Evolutionary conservation across 2,797 vertebrate species (phyloP).

Genomic region (Sorex maritimensis): DNA sequence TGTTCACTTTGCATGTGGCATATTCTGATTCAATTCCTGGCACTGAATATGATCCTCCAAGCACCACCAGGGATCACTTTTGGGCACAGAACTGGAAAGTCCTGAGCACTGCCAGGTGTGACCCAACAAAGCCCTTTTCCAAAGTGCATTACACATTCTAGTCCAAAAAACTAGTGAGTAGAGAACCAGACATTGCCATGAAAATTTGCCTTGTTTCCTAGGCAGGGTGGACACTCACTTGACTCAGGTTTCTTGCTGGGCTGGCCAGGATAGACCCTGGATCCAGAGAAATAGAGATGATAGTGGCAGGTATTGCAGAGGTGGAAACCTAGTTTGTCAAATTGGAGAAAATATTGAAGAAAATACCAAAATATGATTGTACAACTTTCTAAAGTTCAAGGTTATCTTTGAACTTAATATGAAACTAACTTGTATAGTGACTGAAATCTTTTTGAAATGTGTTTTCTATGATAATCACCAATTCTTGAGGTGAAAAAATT

Average conservation of each 20-base stretch:
- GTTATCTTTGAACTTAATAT: background rate
- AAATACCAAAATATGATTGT: background rate
- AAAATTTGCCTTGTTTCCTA: background rate
- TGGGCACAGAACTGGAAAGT: no score
- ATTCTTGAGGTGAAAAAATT: constrained; percentile 44
- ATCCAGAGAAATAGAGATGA: background rate
- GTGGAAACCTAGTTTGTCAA: background rate
- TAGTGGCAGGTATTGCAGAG: background rate
- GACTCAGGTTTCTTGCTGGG: no score
- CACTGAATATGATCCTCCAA: no score
- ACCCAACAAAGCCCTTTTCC: background rate
- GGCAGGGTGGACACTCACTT: background rate
- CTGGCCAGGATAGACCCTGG: background rate
- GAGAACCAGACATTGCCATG: background rate
- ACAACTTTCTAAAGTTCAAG: background rate
- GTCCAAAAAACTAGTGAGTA: background rate
- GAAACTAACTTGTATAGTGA: background rate
- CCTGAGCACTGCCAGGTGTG: no score
- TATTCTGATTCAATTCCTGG: no score
- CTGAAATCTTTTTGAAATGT: constrained; percentile 31
- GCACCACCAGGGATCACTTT: no score
- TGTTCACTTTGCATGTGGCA: no score
- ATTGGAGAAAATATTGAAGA: background rate
- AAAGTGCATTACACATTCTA: constrained; percentile 35
- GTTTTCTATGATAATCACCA: constrained; percentile 35